Evolutionary conservation across 2,888 invertebrate genomes (phyloP), one percentile per base, ranked within the genome.

Genomic region (Norana najaformis): DNA sequence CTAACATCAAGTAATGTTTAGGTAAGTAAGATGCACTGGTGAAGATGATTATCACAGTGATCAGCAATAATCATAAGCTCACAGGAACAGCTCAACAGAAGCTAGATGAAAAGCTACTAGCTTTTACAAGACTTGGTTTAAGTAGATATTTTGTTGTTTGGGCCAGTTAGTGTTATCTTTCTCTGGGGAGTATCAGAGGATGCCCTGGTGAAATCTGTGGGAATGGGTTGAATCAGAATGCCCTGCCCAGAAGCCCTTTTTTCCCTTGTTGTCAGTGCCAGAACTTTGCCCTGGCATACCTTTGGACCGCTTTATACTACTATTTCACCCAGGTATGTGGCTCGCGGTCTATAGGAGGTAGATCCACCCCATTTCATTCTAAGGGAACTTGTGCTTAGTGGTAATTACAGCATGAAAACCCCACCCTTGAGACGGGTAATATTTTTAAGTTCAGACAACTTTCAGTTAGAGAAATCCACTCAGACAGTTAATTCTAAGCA

Each of bases 221-320:
- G 69, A 69, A n/a, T n/a, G n/a, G 69, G n/a, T 69, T 30, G 69
- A 69, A 3, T n/a, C n/a, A 69, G 69, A 69, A 30, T n/a, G n/a
- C n/a, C 69, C 30, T 69, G 69, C n/a, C 69, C 69, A 69, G 69
- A n/a, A 69, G n/a, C 69, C 69, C 69, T 69, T 69, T n/a, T 69
- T 69, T n/a, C 69, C 30, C n/a, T n/a, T 69, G 69, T 30, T 69
- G 69, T 69, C 69, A 69, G 69, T 69, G 69, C 69, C 69, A 69
- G 69, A 69, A 69, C 69, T 69, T 69, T 69, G 69, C 69, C 69
- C 69, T 69, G 30, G 69, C n/a, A 11, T 69, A n/a, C n/a, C 69
- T 69, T 69, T 69, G n/a, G n/a, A 69, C 14, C 69, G 11, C 69
- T 69, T 69, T 13, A 30, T 69, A 69, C 69, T 69, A 1, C 30